Conservation (phyloP, 2,113 vertebrate species). For the Nyctereutes procyonoides region DNA sequence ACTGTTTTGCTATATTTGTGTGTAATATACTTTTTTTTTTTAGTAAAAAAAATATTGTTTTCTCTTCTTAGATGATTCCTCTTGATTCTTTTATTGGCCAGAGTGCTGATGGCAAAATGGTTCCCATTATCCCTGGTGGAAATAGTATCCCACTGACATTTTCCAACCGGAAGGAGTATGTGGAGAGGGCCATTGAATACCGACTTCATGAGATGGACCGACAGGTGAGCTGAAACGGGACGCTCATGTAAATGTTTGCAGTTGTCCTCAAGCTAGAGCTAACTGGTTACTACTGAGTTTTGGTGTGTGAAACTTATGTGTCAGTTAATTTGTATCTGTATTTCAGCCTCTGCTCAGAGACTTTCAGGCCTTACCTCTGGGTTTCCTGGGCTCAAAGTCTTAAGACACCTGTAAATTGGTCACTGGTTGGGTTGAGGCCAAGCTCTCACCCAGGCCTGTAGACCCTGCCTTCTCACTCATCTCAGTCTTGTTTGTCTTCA, state of each 20-base stretch:
- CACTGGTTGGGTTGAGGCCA: neutral
- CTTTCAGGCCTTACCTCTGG: neutral
- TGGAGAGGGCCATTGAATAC: constrained; percentile 92
- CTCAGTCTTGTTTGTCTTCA: neutral
- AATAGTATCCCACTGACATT: constrained; percentile 94
- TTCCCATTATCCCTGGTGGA: constrained; percentile 93
- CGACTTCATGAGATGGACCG: constrained; percentile 92
- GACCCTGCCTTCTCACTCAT: neutral
- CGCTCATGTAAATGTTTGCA: neutral
- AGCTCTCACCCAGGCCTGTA: neutral
- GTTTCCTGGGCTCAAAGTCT: neutral
- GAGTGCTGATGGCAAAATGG: constrained; percentile 93
- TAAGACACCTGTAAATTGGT: neutral
- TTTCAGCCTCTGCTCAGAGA: constrained; percentile 1
- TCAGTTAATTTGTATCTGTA: neutral
- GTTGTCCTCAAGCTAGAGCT: neutral
- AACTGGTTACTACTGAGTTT: neutral
- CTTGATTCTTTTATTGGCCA: constrained; percentile 93
- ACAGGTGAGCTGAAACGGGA: constrained; percentile 85
- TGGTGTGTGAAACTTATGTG: neutral
- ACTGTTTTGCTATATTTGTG: neutral
- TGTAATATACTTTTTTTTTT: neutral
- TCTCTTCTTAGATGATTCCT: constrained; percentile 90
- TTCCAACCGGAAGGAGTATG: constrained; percentile 92
- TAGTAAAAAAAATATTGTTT: constrained; percentile 42